Conservation (phyloP, 2,797 vertebrate genomes). For the Picus viridis region DNA sequence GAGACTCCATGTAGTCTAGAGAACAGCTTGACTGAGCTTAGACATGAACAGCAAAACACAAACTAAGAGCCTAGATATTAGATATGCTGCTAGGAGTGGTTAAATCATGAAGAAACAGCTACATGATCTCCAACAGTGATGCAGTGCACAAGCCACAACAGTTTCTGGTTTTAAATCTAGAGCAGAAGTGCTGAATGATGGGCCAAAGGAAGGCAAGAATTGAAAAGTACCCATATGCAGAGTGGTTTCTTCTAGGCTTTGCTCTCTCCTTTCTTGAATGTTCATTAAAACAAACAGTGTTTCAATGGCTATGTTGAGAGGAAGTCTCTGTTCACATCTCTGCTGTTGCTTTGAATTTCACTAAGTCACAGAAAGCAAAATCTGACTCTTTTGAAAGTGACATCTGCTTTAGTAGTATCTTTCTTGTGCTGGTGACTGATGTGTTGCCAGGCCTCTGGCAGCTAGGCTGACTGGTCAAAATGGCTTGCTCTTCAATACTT, state of each 20-base stretch:
- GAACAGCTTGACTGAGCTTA: not conserved
- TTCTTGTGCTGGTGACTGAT: not conserved
- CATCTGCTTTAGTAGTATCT: not conserved
- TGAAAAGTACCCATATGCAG: not conserved
- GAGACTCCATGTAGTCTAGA: not conserved
- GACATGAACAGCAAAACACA: not conserved
- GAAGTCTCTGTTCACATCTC: not conserved
- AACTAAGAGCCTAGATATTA: not conserved
- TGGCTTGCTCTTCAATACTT: not conserved
- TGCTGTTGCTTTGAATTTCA: not conserved
- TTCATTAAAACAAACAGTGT: not conserved
- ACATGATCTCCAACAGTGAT: not conserved
- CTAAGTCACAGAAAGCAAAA: not conserved
- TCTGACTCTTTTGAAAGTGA: not conserved
- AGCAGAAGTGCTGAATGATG: not conserved
- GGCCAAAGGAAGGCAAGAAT: not conserved
- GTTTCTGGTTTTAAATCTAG: not conserved
- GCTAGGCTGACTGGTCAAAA: accelerated
- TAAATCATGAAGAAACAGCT: not conserved
- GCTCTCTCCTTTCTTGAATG: not conserved
- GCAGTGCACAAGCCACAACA: not conserved
- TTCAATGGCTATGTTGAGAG: accelerated
- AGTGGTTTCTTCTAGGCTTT: not conserved
- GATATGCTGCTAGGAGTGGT: not conserved
- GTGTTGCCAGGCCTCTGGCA: not conserved